A percentile compares a stretch with the other conserved stretches of the same genome.
These are phyloP conservation scores for Coracopsis vasa DNA, from an alignment of 2,113 vertebrate species.

Conservation along the genomic window DNA sequence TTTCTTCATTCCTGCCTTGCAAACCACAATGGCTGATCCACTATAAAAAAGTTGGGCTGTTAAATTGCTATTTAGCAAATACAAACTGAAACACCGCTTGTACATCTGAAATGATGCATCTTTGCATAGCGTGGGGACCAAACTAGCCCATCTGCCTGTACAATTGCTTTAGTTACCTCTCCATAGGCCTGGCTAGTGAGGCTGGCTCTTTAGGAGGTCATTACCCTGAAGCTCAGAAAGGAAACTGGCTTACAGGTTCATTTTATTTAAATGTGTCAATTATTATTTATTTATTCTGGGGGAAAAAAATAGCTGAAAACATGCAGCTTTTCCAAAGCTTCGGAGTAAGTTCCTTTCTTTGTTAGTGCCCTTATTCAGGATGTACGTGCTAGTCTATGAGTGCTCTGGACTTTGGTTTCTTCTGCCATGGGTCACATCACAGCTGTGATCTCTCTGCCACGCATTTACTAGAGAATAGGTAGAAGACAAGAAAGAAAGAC, in stretches of 20 bases:
- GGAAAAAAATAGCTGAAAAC: background rate
- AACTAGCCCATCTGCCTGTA: accelerated
- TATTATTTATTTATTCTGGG: background rate
- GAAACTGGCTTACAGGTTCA: background rate
- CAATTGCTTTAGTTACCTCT: background rate
- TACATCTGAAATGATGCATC: background rate
- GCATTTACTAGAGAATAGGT: background rate
- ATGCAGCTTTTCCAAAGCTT: background rate
- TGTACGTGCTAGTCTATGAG: background rate
- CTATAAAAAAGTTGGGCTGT: background rate
- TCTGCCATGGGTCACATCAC: background rate
- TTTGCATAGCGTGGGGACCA: background rate
- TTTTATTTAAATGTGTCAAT: background rate
- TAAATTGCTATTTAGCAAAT: background rate
- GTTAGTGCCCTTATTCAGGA: background rate
- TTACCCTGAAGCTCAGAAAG: background rate
- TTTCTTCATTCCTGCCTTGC: slow-evolving; percentile 39
- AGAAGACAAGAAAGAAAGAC: background rate
- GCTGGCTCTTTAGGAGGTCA: background rate
- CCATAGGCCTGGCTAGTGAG: background rate
- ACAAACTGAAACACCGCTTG: background rate
- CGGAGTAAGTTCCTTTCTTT: accelerated
- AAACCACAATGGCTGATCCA: background rate
- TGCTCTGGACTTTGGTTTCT: background rate
- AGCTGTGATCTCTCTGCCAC: background rate